phyloP scores from a whole-genome alignment of 2,797 vertebrate species.

The Rhynchotus rufescens region DNA sequence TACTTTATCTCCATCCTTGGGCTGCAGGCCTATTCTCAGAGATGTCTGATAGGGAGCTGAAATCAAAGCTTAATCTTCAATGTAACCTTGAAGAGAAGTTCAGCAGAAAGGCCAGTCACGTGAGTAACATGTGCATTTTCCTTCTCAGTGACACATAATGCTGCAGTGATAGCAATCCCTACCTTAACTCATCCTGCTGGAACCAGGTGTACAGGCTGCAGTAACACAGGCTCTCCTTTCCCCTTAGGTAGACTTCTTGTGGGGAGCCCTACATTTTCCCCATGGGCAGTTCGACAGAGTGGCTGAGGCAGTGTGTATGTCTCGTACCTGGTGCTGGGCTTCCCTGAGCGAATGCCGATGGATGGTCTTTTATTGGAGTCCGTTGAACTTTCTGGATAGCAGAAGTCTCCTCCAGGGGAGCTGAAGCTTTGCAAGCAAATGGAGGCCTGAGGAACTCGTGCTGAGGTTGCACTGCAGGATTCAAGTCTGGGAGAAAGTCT shows the following conservation, averaged over 20 bases:
- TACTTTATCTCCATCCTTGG: background rate
- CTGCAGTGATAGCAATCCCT: accelerated
- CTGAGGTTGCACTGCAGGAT: background rate
- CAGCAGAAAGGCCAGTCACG: background rate
- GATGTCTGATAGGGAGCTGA: background rate
- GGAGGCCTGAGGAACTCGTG: background rate
- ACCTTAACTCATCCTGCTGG: background rate
- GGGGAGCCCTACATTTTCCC: background rate
- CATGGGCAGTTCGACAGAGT: background rate
- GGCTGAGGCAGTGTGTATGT: background rate
- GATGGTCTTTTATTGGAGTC: background rate
- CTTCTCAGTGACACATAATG: background rate
- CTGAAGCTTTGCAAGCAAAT: background rate
- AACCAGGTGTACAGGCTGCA: accelerated
- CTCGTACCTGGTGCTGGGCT: background rate
- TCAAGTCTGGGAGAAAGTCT: background rate
- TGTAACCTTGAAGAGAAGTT: background rate
- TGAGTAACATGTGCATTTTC: background rate
- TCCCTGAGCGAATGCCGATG: background rate
- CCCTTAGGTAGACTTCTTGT: background rate
- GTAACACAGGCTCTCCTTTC: background rate
- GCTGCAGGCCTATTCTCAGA: background rate
- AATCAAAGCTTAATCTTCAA: background rate
- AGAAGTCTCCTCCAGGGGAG: background rate
- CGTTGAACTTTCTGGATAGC: background rate